These are phyloP conservation scores for Trissolcus brochymenae DNA, from an alignment of 2,888 invertebrate genomes.

Conservation along the genomic window DNA sequence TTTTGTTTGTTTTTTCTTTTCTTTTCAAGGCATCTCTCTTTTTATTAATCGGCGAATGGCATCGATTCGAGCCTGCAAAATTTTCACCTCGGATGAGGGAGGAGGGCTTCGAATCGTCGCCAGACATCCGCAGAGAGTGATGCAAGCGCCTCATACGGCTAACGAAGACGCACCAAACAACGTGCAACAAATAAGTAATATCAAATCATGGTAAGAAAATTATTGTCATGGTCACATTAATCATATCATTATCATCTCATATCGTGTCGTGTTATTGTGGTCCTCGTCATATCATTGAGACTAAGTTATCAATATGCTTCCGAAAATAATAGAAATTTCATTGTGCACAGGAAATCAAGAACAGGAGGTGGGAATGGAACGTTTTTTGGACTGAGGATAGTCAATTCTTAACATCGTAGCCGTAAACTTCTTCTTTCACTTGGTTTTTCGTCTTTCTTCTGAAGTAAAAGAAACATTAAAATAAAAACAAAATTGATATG, in stretches of 20 bases:
- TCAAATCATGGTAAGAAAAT: slow-evolving; percentile 73
- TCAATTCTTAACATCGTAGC: slow-evolving; percentile 9
- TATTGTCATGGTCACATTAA: slow-evolving; percentile 72
- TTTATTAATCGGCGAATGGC: not conserved
- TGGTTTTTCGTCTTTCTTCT: no score
- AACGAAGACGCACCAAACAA: slow-evolving; percentile 75
- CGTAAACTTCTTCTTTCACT: slow-evolving; percentile 23
- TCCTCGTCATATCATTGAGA: slow-evolving; percentile 66
- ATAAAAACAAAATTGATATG: not conserved
- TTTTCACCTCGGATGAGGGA: not conserved
- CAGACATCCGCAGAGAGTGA: slow-evolving; percentile 63
- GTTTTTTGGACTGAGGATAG: slow-evolving; percentile 12
- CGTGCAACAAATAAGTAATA: slow-evolving; percentile 75
- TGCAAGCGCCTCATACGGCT: slow-evolving; percentile 72
- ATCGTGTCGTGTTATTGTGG: slow-evolving; percentile 69
- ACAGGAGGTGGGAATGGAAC: not conserved
- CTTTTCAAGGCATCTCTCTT: not conserved
- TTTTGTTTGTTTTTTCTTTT: not conserved
- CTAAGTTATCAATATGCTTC: slow-evolving; percentile 39
- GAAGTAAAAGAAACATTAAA: no score
- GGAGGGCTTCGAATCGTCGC: slow-evolving; percentile 2
- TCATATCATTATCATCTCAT: slow-evolving; percentile 72
- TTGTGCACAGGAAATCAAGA: not conserved
- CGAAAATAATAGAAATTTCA: slow-evolving; percentile 16
- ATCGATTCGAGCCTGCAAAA: slow-evolving; percentile 1